Percentiles rank a stretch among this genome's conserved stretches.
These are phyloP conservation scores for Callocephalon fimbriatum DNA, from an alignment of 2,113 vertebrate species.

Conservation along the genomic window DNA sequence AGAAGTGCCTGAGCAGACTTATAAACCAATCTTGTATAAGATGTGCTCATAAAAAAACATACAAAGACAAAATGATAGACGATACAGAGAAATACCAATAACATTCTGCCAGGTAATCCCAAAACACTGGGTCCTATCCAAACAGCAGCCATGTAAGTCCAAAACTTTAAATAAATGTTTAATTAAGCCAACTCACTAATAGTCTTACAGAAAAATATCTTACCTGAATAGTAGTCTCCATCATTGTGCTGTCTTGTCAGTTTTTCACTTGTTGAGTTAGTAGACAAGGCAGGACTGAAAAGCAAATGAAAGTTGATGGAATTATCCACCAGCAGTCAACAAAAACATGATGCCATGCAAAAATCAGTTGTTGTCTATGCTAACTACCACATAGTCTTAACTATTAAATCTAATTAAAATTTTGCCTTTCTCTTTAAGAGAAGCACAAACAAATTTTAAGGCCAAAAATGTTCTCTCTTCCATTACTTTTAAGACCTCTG, in stretches of 20 bases:
- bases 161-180: background rate
- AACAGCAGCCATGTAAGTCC: background rate
- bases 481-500: background rate
- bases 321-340: background rate
- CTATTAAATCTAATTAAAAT: background rate
- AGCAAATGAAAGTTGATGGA: background rate
- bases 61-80: background rate
- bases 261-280: conserved; percentile 71
- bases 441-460: background rate
- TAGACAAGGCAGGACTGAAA: conserved; percentile 66
- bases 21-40: background rate
- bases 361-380: background rate
- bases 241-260: conserved; percentile 48
- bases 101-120: background rate
- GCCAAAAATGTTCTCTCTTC: background rate
- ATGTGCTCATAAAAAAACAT: background rate
- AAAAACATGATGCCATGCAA: background rate
- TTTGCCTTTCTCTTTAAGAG: background rate
- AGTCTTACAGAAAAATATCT: background rate
- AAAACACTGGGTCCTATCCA: background rate
- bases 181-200: background rate
- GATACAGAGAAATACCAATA: background rate
- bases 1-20: background rate
- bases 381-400: background rate
- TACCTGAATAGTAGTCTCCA: conserved; percentile 73